phyloP scores from a whole-genome alignment of 2,888 invertebrate species.

The Eucriotettix oculatus region DNA sequence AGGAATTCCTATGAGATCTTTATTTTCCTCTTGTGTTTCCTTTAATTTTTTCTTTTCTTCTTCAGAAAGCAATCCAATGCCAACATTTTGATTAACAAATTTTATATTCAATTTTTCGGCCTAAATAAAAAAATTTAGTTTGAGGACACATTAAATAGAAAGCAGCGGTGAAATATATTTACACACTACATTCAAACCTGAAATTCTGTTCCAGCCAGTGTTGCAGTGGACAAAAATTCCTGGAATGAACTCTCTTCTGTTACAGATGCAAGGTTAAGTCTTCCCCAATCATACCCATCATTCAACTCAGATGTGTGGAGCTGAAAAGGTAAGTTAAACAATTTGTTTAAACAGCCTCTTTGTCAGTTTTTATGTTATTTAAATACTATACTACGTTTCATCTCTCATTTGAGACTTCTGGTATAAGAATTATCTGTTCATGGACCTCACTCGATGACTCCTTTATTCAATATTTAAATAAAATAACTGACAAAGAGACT shows the following conservation, averaged over 20 bases:
- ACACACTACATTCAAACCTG: constrained; percentile 23
- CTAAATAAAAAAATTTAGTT: constrained; percentile 20
- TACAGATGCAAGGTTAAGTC: constrained; percentile 77
- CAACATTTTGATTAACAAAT: constrained; percentile 46
- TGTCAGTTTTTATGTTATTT: constrained; percentile 11
- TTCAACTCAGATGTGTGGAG: constrained; percentile 75
- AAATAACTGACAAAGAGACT: too few relatives aligned
- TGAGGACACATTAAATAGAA: too few relatives aligned
- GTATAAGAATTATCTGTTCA: constrained; percentile 4
- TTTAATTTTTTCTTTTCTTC: constrained; percentile 36
- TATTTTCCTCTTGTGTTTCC: constrained; percentile 38
- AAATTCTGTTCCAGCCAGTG: constrained; percentile 88
- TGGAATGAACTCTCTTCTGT: constrained; percentile 93
- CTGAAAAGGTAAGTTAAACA: constrained; percentile 22
- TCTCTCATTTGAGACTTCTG: too few relatives aligned
- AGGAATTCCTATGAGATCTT: constrained; percentile 58
- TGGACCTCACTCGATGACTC: neutral
- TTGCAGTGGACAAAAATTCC: constrained; percentile 89
- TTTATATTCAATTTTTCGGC: constrained; percentile 77
- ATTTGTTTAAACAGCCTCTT: neutral
- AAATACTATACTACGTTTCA: constrained; percentile 4
- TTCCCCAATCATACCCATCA: constrained; percentile 84
- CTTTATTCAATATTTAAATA: too few relatives aligned
- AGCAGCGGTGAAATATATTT: too few relatives aligned
- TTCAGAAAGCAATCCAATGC: constrained; percentile 39